A percentile compares a stretch with the other conserved stretches of the same genome.
Conservation (phyloP, 2,113 vertebrate species). For the Epinephelus cyanopodus region DNA sequence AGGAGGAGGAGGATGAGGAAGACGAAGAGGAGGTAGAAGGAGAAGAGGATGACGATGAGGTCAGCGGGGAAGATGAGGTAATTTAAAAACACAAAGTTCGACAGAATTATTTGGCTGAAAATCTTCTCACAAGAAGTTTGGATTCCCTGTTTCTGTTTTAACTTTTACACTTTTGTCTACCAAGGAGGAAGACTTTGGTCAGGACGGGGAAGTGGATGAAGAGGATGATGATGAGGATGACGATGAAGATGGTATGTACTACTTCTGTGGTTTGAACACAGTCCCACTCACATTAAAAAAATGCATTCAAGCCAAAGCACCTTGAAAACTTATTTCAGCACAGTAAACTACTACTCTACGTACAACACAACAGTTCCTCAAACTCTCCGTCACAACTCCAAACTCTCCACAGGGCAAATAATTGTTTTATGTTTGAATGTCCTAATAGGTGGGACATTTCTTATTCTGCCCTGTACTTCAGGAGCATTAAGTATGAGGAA, state of each 20-base stretch:
- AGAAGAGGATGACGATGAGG: constrained; percentile 92
- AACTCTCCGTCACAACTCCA: background rate
- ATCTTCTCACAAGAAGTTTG: background rate
- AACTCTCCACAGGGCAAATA: background rate
- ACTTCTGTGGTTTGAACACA: background rate
- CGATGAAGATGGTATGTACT: constrained; percentile 71
- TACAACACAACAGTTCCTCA: background rate
- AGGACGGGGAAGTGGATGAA: constrained; percentile 89
- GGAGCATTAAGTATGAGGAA: background rate
- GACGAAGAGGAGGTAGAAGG: constrained; percentile 90
- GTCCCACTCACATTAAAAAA: background rate
- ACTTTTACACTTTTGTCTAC: constrained; percentile 20
- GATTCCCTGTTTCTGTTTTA: background rate
- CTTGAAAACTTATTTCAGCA: background rate
- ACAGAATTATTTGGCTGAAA: background rate
- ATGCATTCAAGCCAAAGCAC: background rate
- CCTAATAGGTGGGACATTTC: background rate
- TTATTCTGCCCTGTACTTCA: no score
- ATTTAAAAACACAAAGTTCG: background rate
- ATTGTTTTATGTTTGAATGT: background rate
- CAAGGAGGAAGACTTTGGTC: constrained; percentile 90
- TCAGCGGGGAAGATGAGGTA: constrained; percentile 90
- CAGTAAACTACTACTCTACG: background rate
- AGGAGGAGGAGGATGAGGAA: constrained; percentile 90
- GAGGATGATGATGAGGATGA: constrained; percentile 86